Percentiles rank a stretch among this genome's conserved stretches.
Evolutionary conservation across 2,113 vertebrate genomes (phyloP).

Genomic region (Oxyura jamaicensis): DNA sequence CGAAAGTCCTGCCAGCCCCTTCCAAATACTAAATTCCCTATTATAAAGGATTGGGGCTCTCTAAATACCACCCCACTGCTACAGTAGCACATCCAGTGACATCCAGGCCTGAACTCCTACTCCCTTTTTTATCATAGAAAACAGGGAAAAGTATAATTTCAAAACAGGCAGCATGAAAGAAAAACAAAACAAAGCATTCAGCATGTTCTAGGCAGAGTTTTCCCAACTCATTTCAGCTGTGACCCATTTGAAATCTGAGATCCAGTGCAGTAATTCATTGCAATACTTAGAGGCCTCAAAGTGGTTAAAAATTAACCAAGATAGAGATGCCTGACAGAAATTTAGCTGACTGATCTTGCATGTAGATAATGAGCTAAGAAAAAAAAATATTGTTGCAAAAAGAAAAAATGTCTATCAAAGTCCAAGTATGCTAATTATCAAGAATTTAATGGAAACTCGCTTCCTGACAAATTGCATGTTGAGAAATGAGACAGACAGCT

Average conservation of each 20-base stretch:
- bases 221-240: background rate
- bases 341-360: conserved; percentile 37
- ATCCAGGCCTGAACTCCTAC: background rate
- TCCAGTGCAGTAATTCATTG: background rate
- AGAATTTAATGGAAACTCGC: conserved; percentile 55
- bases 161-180: background rate
- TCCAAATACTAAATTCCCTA: background rate
- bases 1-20: background rate
- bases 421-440: conserved; percentile 53
- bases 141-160: background rate
- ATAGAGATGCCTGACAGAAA: conserved; percentile 4
- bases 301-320: conserved; percentile 6
- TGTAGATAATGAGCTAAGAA: conserved; percentile 37
- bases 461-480: conserved; percentile 60
- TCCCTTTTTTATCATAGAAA: background rate
- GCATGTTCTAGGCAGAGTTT: background rate
- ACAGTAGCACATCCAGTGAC: background rate
- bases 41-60: background rate
- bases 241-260: background rate
- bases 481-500: conserved; percentile 46
- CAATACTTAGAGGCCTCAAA: background rate
- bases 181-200: background rate
- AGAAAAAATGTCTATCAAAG: conserved; percentile 57
- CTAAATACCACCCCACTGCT: background rate
- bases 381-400: conserved; percentile 16